Evolutionary conservation across 1,140 invertebrate genomes (phyloP).

Genomic region (Drosophila ogumai): DNA sequence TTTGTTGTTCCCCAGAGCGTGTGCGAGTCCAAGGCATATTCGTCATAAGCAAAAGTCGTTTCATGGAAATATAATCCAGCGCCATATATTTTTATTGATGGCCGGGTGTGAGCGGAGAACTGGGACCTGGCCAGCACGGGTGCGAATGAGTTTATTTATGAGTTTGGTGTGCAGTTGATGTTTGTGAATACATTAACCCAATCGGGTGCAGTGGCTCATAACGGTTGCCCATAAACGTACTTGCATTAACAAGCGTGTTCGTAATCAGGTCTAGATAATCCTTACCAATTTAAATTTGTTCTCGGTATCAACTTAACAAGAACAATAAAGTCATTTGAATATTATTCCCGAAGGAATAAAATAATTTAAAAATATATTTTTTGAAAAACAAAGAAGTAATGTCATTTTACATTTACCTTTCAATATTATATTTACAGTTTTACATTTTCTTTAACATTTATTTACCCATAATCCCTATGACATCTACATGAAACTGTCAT

Average conservation of each 20-base stretch:
- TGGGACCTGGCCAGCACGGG: slow-evolving; percentile 26
- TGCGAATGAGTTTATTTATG: slow-evolving; percentile 54
- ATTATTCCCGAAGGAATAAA: no score
- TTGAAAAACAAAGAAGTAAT: no score
- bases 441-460: no score
- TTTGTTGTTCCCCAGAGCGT: slow-evolving; percentile 38
- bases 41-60: slow-evolving; percentile 17
- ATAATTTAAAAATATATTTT: no score
- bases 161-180: slow-evolving; percentile 37
- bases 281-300: background rate
- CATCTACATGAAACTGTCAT: no score
- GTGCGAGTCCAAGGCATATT: slow-evolving; percentile 15
- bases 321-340: no score
- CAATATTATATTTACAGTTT: no score
- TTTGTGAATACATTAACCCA: slow-evolving; percentile 48
- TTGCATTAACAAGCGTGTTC: background rate
- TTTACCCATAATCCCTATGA: no score
- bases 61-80: slow-evolving; percentile 10
- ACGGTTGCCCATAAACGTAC: slow-evolving; percentile 2
- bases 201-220: slow-evolving; percentile 23
- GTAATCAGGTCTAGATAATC: slow-evolving; percentile 3
- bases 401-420: no score
- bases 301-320: no score
- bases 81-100: slow-evolving; percentile 39
- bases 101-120: background rate